phyloP scores from a whole-genome alignment of 2,113 vertebrate species.

The Pterocles burchelli region DNA sequence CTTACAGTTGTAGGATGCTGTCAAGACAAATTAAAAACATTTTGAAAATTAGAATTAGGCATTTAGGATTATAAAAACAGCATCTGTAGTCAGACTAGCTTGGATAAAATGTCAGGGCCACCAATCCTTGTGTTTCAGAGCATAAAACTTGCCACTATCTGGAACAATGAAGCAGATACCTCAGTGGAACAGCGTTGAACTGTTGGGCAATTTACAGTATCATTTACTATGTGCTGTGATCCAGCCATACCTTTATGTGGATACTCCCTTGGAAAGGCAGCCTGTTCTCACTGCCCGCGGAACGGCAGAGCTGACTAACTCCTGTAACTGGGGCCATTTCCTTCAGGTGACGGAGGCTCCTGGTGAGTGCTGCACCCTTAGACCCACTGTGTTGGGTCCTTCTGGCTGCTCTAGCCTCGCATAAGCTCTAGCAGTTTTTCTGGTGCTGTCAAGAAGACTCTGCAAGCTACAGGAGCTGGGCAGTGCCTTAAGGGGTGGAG shows the following conservation, averaged over 20 bases:
- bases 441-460: not conserved
- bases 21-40: not conserved
- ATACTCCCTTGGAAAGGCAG: not conserved
- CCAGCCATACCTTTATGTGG: not conserved
- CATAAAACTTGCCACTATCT: not conserved
- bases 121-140: not conserved
- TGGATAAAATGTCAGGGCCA: not conserved
- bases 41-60: not conserved
- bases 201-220: not conserved
- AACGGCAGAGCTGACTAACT: not conserved
- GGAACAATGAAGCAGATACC: not conserved
- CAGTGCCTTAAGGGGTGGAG: not conserved
- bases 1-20: not conserved
- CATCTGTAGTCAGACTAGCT: not conserved
- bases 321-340: not conserved
- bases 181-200: not conserved
- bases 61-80: not conserved
- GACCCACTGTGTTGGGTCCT: not conserved
- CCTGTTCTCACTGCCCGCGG: not conserved
- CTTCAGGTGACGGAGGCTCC: not conserved
- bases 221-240: not conserved
- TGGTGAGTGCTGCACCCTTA: not conserved
- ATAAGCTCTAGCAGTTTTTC: not conserved
- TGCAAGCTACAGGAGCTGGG: not conserved
- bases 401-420: not conserved